Evolutionary conservation across 1,140 invertebrate species (phyloP), one percentile per base, ranked within the genome.

Genomic region (Cydia pomonella): DNA sequence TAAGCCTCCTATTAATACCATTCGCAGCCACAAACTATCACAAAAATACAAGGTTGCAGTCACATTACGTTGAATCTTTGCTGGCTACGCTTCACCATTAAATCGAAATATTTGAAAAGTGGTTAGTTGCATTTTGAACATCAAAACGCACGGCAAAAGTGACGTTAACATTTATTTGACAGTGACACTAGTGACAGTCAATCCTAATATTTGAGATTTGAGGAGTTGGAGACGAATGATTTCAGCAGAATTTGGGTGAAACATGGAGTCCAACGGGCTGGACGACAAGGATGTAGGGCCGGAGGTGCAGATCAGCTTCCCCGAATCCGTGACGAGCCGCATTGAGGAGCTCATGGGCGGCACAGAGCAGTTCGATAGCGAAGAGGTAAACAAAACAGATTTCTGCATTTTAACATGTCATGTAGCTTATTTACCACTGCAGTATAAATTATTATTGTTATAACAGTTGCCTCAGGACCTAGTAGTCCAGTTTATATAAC

Each of bases 361-460:
- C 82, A 96, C 96, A 79, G 98, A 99, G 93, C 97, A 98, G 2
- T 94, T 99, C 77, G 98, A 99, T 89, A 96, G 96, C 78, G 95
- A 97, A 3, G 97, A 99, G 91, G 90, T 92, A 77, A 75, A 84
- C 76, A n/a, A 62, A 63, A 21, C 29, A 9, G 63, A 47, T 74
- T 78, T 69, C 50, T 2, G 9, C 9, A 9, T 21, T 6, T 18
- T 53, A 50, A 7, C 50, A 47, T 4, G 44, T 16, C 5, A 13
- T 47, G 44, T 4, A 4, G 44, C 44, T 13, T 47, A 47, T 47
- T n/a, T 47, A n/a, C 44, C 44, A n/a, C 13, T n/a, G 16, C 3
- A 16, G 16, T 47, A n/a, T n/a, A 16, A 47, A 16, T 5, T 3
- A 47, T 16, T n/a, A 6, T n/a, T n/a, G n/a, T n/a, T n/a, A n/a